Evolutionary conservation across 64 coral and sea anemone species (phyloP).

Genomic region (Montipora foliosa): DNA sequence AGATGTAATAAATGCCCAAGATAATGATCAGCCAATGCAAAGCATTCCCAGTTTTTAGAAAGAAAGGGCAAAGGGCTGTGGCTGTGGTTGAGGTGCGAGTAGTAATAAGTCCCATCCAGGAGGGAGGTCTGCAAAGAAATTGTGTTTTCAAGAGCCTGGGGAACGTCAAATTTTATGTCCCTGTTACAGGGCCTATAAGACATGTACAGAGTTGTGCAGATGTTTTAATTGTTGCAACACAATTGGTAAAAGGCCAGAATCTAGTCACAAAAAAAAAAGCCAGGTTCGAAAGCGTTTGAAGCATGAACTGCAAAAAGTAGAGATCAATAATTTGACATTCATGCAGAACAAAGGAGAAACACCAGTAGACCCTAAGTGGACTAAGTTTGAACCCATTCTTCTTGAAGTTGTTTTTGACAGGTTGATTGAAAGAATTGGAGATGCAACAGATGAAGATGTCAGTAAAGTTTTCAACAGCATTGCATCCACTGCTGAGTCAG

Average conservation of each 20-base stretch:
- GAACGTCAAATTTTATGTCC: constrained; percentile 34
- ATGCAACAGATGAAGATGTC: constrained; percentile 18
- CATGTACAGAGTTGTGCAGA: constrained; percentile 37
- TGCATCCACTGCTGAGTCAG: constrained; percentile 13
- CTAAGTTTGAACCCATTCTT: constrained; percentile 40
- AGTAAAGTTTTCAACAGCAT: constrained; percentile 47
- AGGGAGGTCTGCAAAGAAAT: neutral
- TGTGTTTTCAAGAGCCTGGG: constrained; percentile 56
- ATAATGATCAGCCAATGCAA: neutral
- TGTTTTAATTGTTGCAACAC: constrained; percentile 60
- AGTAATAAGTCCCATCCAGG: constrained; percentile 18
- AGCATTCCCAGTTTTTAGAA: constrained; percentile 18
- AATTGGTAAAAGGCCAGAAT: constrained; percentile 42
- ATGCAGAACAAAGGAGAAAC: constrained; percentile 44
- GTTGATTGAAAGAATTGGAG: constrained; percentile 18
- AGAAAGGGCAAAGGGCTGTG: constrained; percentile 29
- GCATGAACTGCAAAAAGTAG: constrained; percentile 30
- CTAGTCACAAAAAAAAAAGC: neutral
- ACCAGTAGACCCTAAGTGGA: constrained; percentile 36
- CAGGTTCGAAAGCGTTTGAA: constrained; percentile 32
- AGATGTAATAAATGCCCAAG: neutral
- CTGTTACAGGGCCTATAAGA: constrained; percentile 31
- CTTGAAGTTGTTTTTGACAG: constrained; percentile 47
- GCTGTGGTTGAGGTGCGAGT: constrained; percentile 42
- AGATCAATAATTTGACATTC: constrained; percentile 25